Base-by-base conservation (phyloP, 1,140 invertebrate genomes). In the Euura lappo region DNA sequence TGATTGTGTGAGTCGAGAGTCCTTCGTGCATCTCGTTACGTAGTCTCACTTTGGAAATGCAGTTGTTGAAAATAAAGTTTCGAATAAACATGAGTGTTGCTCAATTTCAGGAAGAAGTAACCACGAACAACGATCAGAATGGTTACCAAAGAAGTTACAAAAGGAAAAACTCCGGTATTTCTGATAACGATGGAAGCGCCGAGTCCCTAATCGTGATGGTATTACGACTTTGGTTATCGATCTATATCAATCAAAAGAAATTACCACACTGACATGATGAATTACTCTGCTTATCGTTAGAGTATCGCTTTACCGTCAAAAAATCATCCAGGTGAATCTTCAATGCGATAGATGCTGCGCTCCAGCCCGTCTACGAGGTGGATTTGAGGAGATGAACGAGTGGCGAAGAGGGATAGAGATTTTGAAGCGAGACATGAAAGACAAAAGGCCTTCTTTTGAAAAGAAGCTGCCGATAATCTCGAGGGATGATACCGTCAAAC, bases 301-400 rank as follows among this genome's bases (percentile, higher is more conserved):
- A 28, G 28, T 28, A 28, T 28, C 28, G 28, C 28, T 28, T 28
- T 28, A 28, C 28, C 28, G 28, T 28, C 28, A 28, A 28, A 28
- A 0, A 28, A 28, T 28, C 28, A 28, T 28, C 28, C 11, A 72
- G 71, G 64, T 72, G 44, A 72, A 51, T 72, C 71, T 72, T 4
- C 71, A 72, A 51, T 72, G 71, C 45, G 66, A 72, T 47, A 72
- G 66, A 72, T 51, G 45, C 13, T 44, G 68, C 45, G 71, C 13
- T 51, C 71, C 71, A 51, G 46, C 66, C 5, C 65, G 71, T 43
- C 11, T 72, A 42, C 44, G 71, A 66, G 64, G n/a, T 72, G 45
- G 46, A n/a, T 51, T 60, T 43, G 71, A 72, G 4, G 51, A 60
- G 51, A 60, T 60, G 51, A 60, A n/a, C 8, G 51, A 60, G 3